Evolutionary conservation across 1,140 invertebrate species (phyloP).

Genomic region (Leptinotarsa lineolata): DNA sequence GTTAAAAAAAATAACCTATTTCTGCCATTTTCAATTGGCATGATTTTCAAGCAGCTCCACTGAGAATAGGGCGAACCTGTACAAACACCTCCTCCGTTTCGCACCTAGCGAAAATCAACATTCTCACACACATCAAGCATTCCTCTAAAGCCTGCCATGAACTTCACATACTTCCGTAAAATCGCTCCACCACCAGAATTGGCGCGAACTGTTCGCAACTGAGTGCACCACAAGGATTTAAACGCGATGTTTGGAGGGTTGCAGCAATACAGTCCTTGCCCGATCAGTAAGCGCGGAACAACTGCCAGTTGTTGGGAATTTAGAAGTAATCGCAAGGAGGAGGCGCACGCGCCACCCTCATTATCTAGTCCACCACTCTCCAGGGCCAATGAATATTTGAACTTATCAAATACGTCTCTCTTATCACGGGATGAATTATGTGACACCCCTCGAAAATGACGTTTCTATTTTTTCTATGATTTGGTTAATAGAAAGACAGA

Average conservation of each 20-base stretch:
- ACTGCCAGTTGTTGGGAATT: slow-evolving; percentile 32
- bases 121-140: slow-evolving; percentile 1
- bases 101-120: background rate
- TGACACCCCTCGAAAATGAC: slow-evolving; percentile 11
- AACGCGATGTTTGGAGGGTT: background rate
- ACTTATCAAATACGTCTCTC: slow-evolving; percentile 21
- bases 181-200: slow-evolving; percentile 9
- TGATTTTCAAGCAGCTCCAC: no score
- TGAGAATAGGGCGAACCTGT: no score
- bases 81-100: no score
- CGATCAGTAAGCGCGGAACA: slow-evolving; percentile 34
- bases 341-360: slow-evolving; percentile 35
- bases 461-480: background rate
- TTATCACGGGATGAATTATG: slow-evolving; percentile 20
- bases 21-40: no score
- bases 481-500: background rate
- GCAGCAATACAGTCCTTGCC: slow-evolving; percentile 14
- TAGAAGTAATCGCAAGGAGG: slow-evolving; percentile 24
- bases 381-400: slow-evolving; percentile 30
- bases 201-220: slow-evolving; percentile 19
- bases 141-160: background rate
- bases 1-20: no score
- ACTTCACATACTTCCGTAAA: slow-evolving; percentile 14
- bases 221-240: slow-evolving; percentile 17
- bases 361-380: slow-evolving; percentile 25